phyloP scores from a whole-genome alignment of 2,797 vertebrate genomes.

The Paedocypris micromegethes region DNA sequence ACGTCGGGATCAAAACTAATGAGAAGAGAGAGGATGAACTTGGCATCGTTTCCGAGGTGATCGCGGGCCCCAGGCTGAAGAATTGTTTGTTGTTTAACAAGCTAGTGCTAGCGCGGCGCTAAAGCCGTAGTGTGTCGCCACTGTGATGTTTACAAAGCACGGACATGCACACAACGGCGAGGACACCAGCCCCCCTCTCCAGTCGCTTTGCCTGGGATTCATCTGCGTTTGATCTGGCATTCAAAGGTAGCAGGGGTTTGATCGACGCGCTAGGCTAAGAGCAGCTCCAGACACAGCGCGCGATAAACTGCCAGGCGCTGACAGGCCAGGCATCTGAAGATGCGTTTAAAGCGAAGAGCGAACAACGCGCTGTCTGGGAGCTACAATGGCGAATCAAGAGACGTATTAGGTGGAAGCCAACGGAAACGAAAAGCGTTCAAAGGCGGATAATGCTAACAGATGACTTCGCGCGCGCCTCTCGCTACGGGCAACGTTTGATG shows the following conservation, averaged over 20 bases:
- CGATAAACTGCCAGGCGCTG: slow-evolving; percentile 83
- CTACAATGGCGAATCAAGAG: slow-evolving; percentile 84
- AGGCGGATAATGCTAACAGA: slow-evolving; percentile 76
- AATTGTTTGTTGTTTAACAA: slow-evolving; percentile 76
- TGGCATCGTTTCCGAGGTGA: slow-evolving; percentile 63
- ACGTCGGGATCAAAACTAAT: slow-evolving; percentile 47
- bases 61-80: slow-evolving; percentile 55
- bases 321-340: slow-evolving; percentile 80
- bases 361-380: slow-evolving; percentile 76
- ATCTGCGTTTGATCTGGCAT: slow-evolving; percentile 89
- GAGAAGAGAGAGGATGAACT: slow-evolving; percentile 50
- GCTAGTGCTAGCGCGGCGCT: slow-evolving; percentile 71
- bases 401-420: slow-evolving; percentile 84
- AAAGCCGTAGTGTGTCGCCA: slow-evolving; percentile 83
- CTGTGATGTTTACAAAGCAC: slow-evolving; percentile 82
- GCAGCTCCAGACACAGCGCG: slow-evolving; percentile 79
- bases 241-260: slow-evolving; percentile 84
- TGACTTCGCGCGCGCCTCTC: slow-evolving; percentile 52
- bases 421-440: slow-evolving; percentile 81
- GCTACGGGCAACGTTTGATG: slow-evolving; percentile 38
- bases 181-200: slow-evolving; percentile 48
- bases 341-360: slow-evolving; percentile 73
- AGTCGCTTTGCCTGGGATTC: slow-evolving; percentile 78
- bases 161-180: slow-evolving; percentile 61
- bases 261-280: slow-evolving; percentile 82